Base-by-base conservation (phyloP, 1,140 invertebrate genomes). In the Apis florea region DNA sequence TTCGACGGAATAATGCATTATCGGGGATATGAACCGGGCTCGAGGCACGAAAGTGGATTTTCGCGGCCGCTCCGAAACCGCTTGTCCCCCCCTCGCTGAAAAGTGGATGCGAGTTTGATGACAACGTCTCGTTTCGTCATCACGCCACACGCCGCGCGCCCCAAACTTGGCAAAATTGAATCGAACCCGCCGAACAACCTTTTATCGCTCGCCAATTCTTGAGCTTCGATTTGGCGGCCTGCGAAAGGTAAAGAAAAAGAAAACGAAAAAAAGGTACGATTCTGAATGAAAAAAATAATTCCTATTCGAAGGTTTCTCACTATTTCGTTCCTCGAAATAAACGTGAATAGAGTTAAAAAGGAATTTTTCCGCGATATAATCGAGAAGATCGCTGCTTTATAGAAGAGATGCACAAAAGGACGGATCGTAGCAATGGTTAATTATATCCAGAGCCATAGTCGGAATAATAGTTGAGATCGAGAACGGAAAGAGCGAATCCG, bases 91-190 rank as follows among this genome's bases (percentile, higher is more conserved):
- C 68, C 15, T 15, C 11, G 54, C 54, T 53, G 80, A 56, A 79
- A 86, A 86, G 70, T 85, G 76, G 82, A 83, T 78, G 85, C 85
- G 86, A 63, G 82, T 83, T 86, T 51, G 72, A 80, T 76, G 77
- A 75, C 81, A 72, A 53, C 53, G 49, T 73, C 71, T 74, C 17
- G 68, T 77, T 40, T 56, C 61, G 53, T 12, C 53, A n/a, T 56
- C 67, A n/a, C n/a, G 68, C 67, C 61, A 47, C 67, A 47, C 67
- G 47, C 8, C 26, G 31, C 63, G 24, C 69, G 51, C 1, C 68
- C 51, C 64, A 80, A 85, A 87, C 54, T 87, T 87, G 47, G 24
- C 17, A 67, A 72, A 83, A 86, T 84, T 86, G 82, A 83, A 83
- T 86, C 79, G 67, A 87, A 86, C 81, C 83, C 40, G 66, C 15